Conservation (phyloP, 2,797 vertebrate species). For the Leptoclinus maculatus region DNA sequence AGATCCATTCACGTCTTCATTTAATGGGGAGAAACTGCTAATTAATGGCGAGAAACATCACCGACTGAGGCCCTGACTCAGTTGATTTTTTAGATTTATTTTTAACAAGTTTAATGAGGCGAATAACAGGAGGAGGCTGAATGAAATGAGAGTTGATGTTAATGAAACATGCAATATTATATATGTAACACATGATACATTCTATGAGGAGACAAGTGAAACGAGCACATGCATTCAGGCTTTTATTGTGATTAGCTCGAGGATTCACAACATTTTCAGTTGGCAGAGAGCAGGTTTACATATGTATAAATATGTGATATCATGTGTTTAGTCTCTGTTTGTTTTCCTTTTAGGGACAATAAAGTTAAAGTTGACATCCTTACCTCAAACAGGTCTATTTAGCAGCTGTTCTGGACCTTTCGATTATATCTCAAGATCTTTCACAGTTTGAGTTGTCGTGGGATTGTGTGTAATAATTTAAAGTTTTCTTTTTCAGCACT, state of each 20-base stretch:
- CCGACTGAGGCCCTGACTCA: not conserved
- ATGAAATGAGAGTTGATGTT: not conserved
- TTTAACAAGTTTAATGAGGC: not conserved
- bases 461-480: not conserved
- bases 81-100: not conserved
- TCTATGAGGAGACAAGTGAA: not conserved
- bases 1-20: conserved; percentile 30
- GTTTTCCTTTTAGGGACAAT: not conserved
- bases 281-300: not conserved
- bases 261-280: not conserved
- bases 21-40: conserved; percentile 4
- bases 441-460: not conserved
- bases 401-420: conserved; percentile 11
- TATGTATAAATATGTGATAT: not conserved
- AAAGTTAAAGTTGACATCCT: not conserved
- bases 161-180: not conserved
- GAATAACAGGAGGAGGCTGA: not conserved
- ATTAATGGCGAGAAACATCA: conserved; percentile 8
- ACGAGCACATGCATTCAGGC: not conserved
- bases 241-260: not conserved
- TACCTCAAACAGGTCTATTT: not conserved
- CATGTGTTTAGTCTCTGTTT: not conserved
- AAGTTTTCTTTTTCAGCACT: not conserved
- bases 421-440: not conserved
- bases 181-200: not conserved